phyloP scores from a whole-genome alignment of 2,888 invertebrate genomes.

The Diarsia dahlii region DNA sequence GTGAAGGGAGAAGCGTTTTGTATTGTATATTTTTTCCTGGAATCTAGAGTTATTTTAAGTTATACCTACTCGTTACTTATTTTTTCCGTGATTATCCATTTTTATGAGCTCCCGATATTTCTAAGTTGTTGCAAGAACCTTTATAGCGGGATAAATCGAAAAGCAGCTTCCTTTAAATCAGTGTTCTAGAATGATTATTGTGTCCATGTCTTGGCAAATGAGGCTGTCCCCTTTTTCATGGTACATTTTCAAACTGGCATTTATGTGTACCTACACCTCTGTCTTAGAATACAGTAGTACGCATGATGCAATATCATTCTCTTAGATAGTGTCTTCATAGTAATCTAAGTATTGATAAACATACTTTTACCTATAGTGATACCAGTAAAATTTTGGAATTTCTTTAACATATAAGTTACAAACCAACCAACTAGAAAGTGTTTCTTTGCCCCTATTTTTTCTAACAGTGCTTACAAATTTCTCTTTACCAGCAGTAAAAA shows the following conservation, averaged over 20 bases:
- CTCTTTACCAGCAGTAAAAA: constrained; percentile 42
- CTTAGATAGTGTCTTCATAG: constrained; percentile 6
- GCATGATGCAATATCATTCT: not conserved
- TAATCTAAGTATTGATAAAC: constrained; percentile 21
- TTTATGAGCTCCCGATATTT: too few relatives aligned
- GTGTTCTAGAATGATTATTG: not conserved
- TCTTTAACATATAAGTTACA: not conserved
- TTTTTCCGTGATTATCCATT: too few relatives aligned
- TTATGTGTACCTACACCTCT: not conserved
- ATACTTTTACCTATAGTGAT: not conserved
- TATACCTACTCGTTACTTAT: too few relatives aligned
- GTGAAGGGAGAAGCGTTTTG: not conserved
- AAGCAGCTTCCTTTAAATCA: too few relatives aligned
- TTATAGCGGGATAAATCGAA: too few relatives aligned
- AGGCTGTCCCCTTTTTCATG: too few relatives aligned
- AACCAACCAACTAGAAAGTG: not conserved
- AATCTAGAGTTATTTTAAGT: not conserved
- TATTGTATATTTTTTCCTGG: not conserved
- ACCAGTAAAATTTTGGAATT: not conserved
- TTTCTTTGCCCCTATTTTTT: not conserved
- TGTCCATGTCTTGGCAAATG: not conserved
- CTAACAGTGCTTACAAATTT: not conserved
- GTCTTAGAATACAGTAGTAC: not conserved
- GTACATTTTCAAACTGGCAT: not conserved
- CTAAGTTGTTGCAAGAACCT: too few relatives aligned